These are phyloP conservation scores for Aspidiotus rigidus DNA, from an alignment of 2,888 invertebrate genomes.

Conservation along the genomic window DNA sequence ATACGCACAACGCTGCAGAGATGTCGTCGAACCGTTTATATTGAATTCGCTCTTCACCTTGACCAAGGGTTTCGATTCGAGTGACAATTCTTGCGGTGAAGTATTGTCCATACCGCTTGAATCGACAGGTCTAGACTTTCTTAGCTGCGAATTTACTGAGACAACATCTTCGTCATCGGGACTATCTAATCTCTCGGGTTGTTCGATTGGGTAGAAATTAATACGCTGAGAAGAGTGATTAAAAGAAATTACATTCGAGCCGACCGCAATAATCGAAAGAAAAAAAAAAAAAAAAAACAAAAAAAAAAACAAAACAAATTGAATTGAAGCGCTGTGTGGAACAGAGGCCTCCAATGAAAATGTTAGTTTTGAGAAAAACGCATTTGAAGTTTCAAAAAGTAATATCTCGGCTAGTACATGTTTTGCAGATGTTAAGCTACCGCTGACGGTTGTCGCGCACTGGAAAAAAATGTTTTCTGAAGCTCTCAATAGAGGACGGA, in stretches of 20 bases:
- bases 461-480: too few species aligned
- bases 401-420: neutral
- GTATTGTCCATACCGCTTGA: slow-evolving; percentile 72
- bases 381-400: too few species aligned
- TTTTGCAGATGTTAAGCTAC: too few species aligned
- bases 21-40: slow-evolving; percentile 63
- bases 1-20: slow-evolving; percentile 54
- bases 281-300: slow-evolving; percentile 16
- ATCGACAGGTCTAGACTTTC: slow-evolving; percentile 82
- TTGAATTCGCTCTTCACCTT: slow-evolving; percentile 84
- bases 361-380: too few species aligned
- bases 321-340: neutral
- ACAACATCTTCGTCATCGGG: slow-evolving; percentile 60
- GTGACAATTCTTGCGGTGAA: slow-evolving; percentile 39
- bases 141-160: slow-evolving; percentile 65
- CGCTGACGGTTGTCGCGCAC: too few species aligned
- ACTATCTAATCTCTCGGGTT: slow-evolving; percentile 58
- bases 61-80: slow-evolving; percentile 49
- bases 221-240: slow-evolving; percentile 54
- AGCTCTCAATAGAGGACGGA: too few species aligned
- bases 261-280: neutral
- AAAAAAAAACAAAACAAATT: neutral
- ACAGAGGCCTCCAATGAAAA: too few species aligned
- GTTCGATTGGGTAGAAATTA: slow-evolving; percentile 69
- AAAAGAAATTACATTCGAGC: neutral